Evolutionary conservation across 2,113 vertebrate genomes (phyloP).

Genomic region (Esox niger): DNA sequence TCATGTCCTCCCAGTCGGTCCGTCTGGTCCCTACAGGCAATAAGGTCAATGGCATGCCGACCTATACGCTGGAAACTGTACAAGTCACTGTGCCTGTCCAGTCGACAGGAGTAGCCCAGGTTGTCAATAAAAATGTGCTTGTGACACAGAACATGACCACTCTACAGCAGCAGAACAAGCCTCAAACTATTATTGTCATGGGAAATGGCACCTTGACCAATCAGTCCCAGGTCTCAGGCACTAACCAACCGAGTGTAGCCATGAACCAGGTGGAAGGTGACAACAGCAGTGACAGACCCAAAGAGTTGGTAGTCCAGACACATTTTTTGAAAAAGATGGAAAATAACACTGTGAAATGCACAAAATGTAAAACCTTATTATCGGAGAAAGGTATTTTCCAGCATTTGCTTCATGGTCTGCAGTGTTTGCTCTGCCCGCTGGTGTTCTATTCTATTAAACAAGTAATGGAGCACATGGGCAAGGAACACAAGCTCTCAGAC

Average conservation of each 20-base stretch:
- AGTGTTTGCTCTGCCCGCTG: constrained; percentile 80
- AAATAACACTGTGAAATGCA: constrained; percentile 49
- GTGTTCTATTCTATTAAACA: constrained; percentile 80
- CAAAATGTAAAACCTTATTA: constrained; percentile 75
- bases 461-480: constrained; percentile 75
- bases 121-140: constrained; percentile 65
- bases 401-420: constrained; percentile 82
- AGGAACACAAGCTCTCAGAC: constrained; percentile 70
- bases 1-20: constrained; percentile 73
- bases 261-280: not conserved
- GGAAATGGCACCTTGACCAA: not conserved
- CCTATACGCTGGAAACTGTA: constrained; percentile 79
- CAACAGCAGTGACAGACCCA: not conserved
- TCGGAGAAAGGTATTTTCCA: constrained; percentile 77
- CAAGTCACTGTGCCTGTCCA: constrained; percentile 77
- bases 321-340: constrained; percentile 7
- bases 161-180: constrained; percentile 36
- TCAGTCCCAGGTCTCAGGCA: not conserved
- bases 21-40: constrained; percentile 83
- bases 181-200: constrained; percentile 54
- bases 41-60: constrained; percentile 84
- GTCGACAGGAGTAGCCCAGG: constrained; percentile 44
- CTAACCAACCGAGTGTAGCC: no score
- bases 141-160: constrained; percentile 62
- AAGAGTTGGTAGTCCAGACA: not conserved